Evolutionary conservation across 2,797 vertebrate genomes (phyloP), one percentile per base, ranked within the genome.

Genomic region (Crenichthys baileyi): DNA sequence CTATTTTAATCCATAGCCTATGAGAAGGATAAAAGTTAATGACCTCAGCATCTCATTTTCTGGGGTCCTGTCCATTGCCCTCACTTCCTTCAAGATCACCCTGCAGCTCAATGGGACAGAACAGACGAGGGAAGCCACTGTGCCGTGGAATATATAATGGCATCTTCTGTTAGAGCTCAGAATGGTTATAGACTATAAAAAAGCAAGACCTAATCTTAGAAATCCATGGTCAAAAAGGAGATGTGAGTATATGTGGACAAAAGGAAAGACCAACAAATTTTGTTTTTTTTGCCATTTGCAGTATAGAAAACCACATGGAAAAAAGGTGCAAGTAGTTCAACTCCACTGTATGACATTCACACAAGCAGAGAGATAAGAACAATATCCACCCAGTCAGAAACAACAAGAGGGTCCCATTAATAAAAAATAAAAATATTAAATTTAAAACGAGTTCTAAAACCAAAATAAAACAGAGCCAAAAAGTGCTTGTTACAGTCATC

Each of bases 1-100:
- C 85, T 7, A 73, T 80, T 88, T 92, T 88, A 91, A 91, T 87
- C 91, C 81, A 89, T 89, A 81, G 82, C 85, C 83, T 78, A 76
- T 82, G 78, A 72, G 75, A 93, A 85, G 91, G 91, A 94, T 94
- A 92, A 94, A 95, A 95, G 85, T 95, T 95, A 95, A 95, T 92
- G 90, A 93, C 89, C 94, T 92, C 88, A 87, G 85, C 90, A 90
- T 93, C 92, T 94, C 92, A 94, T 95, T 95, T 94, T 84, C 84
- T 81, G 73, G 73, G 77, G 83, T 67, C 86, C 89, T 56, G 77
- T 90, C 92, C 81, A 85, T 36, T 85, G 87, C 87, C 79, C 61
- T 78, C 58, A 79, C 91, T 88, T 82, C 84, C 90, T 86, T 90
- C 80, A 91, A 92, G 90, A 89, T 90, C 90, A 91, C 87, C 90